These are phyloP conservation scores for Dryococelus australis DNA, from an alignment of 2,888 invertebrate genomes.

Conservation along the genomic window DNA sequence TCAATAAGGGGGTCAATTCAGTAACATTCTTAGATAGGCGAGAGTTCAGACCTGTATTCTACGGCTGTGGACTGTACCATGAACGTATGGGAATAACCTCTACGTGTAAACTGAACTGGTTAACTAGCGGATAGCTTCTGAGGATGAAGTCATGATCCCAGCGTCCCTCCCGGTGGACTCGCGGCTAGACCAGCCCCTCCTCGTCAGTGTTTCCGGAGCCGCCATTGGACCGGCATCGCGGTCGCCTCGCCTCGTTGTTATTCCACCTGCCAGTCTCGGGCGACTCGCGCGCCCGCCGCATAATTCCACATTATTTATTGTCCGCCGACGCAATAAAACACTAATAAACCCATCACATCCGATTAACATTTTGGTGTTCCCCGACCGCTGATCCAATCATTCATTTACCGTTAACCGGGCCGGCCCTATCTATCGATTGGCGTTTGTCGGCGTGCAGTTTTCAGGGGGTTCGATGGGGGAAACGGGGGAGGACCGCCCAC, in stretches of 20 bases:
- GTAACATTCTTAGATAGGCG: no score
- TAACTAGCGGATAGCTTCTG: no score
- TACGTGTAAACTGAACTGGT: no score
- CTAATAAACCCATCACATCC: slow-evolving; percentile 29
- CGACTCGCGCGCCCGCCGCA: background rate
- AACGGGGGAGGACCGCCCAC: background rate
- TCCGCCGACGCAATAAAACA: slow-evolving; percentile 18
- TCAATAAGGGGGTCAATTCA: no score
- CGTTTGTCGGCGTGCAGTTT: background rate
- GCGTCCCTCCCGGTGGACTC: no score
- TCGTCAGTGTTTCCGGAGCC: background rate
- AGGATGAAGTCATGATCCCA: no score
- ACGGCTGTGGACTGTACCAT: no score
- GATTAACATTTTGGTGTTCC: slow-evolving; percentile 29
- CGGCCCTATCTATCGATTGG: background rate
- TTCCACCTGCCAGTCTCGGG: background rate
- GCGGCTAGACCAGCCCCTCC: background rate
- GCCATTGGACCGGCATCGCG: background rate
- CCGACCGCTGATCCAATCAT: slow-evolving; percentile 28
- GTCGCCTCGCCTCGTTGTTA: background rate
- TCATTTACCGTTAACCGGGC: slow-evolving; percentile 27
- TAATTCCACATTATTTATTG: slow-evolving; percentile 23
- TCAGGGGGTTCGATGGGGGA: background rate
- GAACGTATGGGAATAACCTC: no score
- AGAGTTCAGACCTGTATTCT: no score